A percentile compares a stretch with the other conserved stretches of the same genome.
Evolutionary conservation across 23 tunicate genomes (phyloP).

Genomic region (Styela clava): DNA sequence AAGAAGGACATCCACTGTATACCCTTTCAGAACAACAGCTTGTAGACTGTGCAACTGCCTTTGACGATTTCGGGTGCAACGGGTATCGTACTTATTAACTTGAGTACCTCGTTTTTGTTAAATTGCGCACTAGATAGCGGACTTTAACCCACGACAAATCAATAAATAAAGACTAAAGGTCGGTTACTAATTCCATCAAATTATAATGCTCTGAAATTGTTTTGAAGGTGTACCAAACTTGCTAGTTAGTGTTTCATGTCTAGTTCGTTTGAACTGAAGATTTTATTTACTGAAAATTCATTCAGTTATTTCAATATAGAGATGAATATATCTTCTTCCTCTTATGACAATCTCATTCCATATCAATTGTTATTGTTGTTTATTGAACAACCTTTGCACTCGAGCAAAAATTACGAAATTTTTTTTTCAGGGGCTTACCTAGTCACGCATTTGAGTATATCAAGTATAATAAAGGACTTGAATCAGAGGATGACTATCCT

Average conservation of each 20-base stretch:
- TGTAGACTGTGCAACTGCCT: conserved; percentile 86
- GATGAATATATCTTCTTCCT: too few species aligned
- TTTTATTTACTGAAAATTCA: too few species aligned
- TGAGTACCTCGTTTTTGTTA: not conserved
- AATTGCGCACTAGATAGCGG: not conserved
- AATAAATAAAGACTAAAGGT: too few species aligned
- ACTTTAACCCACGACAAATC: too few species aligned
- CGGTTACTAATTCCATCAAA: too few species aligned
- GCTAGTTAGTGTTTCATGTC: too few species aligned
- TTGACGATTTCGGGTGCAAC: conserved; percentile 84
- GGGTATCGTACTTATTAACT: conserved; percentile 48
- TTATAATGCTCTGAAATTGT: too few species aligned
- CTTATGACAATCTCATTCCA: too few species aligned
- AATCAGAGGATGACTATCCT: conserved; percentile 70
- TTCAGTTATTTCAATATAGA: too few species aligned
- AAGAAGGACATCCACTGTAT: conserved; percentile 44
- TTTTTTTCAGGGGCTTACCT: conserved; percentile 71
- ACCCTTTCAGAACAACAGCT: conserved; percentile 90
- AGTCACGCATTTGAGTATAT: conserved; percentile 97
- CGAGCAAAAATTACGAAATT: not conserved
- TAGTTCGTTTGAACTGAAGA: too few species aligned
- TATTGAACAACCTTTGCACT: not conserved
- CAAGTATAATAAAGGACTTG: conserved; percentile 75
- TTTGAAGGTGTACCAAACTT: too few species aligned
- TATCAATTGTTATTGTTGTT: too few species aligned